Evolutionary conservation across 2,797 vertebrate genomes (phyloP).

Genomic region (Darevskia nairensis): DNA sequence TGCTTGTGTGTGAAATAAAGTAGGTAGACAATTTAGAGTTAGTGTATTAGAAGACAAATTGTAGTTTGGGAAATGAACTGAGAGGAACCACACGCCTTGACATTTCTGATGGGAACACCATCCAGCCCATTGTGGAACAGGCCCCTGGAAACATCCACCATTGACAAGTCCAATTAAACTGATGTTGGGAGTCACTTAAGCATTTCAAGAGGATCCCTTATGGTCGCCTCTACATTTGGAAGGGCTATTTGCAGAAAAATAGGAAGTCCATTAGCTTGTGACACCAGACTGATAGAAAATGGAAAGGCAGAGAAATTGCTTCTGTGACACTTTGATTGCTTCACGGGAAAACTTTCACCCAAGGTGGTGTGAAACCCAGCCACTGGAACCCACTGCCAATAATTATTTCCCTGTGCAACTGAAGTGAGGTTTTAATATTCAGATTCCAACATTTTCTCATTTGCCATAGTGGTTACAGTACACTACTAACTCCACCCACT

Average conservation of each 20-base stretch:
- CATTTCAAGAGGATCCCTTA: not conserved
- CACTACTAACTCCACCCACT: too few relatives aligned
- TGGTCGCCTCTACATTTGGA: not conserved
- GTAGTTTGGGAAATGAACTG: not conserved
- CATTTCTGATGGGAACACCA: not conserved
- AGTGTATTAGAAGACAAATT: not conserved
- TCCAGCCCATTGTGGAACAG: not conserved
- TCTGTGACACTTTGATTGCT: not conserved
- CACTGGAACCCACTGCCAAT: not conserved
- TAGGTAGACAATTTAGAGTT: not conserved
- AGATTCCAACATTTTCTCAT: not conserved
- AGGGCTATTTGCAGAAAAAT: not conserved
- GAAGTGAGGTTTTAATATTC: not conserved
- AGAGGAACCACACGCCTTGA: not conserved
- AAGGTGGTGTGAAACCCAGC: not conserved
- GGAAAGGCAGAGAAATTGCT: constrained; percentile 10
- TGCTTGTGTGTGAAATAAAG: not conserved
- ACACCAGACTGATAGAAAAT: not conserved
- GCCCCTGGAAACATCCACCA: not conserved
- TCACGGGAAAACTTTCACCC: not conserved
- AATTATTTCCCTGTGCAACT: not conserved
- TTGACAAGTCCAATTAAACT: not conserved
- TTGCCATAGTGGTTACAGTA: not conserved
- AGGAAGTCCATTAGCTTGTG: not conserved
- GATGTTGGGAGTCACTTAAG: not conserved